phyloP scores from a whole-genome alignment of 2,113 vertebrate genomes.

The Bos indicus region DNA sequence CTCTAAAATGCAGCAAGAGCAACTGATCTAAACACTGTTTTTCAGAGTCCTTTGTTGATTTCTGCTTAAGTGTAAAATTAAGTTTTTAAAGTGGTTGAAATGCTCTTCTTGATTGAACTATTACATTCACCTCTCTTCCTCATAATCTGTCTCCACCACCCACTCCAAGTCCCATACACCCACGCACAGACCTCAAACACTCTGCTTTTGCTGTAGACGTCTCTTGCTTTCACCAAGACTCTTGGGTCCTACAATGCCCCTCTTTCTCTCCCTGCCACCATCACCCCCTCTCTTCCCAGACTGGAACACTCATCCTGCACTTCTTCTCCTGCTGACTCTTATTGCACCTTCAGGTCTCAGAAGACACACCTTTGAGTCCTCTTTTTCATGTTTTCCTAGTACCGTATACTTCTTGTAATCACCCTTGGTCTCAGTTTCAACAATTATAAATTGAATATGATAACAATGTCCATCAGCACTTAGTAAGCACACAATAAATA shows the following conservation, averaged over 20 bases:
- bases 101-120: background rate
- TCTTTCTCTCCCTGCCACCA: background rate
- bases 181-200: background rate
- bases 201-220: background rate
- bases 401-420: background rate
- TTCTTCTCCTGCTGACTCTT: background rate
- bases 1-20: background rate
- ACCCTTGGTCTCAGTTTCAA: background rate
- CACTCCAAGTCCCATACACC: background rate
- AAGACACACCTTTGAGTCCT: background rate
- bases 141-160: background rate
- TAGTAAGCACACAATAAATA: background rate
- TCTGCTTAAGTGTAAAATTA: background rate
- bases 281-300: background rate
- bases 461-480: background rate
- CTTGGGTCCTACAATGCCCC: background rate
- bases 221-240: background rate
- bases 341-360: background rate
- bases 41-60: background rate
- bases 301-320: background rate
- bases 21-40: background rate
- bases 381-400: background rate
- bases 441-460: background rate
- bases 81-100: background rate
- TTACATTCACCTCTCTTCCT: background rate